phyloP scores from a whole-genome alignment of 2,888 invertebrate genomes.

The Brenthis hecate region DNA sequence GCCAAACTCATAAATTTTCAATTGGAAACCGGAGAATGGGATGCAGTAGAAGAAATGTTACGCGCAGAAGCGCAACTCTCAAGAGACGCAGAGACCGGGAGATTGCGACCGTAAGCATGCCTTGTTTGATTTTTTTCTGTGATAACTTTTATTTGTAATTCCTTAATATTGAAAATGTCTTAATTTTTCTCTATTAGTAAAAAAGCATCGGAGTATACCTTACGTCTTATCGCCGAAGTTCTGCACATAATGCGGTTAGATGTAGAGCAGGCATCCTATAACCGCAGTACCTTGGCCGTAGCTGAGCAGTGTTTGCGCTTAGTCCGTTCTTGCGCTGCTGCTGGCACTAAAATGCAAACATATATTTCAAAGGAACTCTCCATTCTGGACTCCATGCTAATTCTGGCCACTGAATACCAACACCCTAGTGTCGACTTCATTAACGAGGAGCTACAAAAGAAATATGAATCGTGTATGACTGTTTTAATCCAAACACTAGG shows the following conservation, averaged over 20 bases:
- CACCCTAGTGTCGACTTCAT: constrained; percentile 71
- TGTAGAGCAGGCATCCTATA: constrained; percentile 75
- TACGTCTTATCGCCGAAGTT: constrained; percentile 77
- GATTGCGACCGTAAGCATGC: constrained; percentile 71
- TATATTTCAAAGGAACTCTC: constrained; percentile 78
- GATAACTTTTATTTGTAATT: not conserved
- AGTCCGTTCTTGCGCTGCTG: constrained; percentile 79
- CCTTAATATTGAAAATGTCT: not conserved
- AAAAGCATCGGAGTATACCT: constrained; percentile 78
- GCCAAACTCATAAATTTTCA: constrained; percentile 78
- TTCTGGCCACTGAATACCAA: constrained; percentile 73
- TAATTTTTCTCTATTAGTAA: constrained; percentile 59
- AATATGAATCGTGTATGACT: constrained; percentile 76
- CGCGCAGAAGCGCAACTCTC: constrained; percentile 78
- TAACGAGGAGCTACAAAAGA: constrained; percentile 72
- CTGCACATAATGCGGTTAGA: constrained; percentile 77
- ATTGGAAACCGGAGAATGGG: constrained; percentile 79
- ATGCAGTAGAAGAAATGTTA: constrained; percentile 78
- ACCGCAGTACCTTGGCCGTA: constrained; percentile 75
- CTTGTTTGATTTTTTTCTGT: constrained; percentile 4
- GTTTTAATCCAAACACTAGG: constrained; percentile 81
- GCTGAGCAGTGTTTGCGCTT: constrained; percentile 79
- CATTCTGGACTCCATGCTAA: constrained; percentile 75
- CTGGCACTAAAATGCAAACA: constrained; percentile 78
- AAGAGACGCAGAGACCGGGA: constrained; percentile 74